A percentile compares a stretch with the other conserved stretches of the same genome.
Conservation (phyloP, 2,888 invertebrate species). For the Mimachlamys varia region DNA sequence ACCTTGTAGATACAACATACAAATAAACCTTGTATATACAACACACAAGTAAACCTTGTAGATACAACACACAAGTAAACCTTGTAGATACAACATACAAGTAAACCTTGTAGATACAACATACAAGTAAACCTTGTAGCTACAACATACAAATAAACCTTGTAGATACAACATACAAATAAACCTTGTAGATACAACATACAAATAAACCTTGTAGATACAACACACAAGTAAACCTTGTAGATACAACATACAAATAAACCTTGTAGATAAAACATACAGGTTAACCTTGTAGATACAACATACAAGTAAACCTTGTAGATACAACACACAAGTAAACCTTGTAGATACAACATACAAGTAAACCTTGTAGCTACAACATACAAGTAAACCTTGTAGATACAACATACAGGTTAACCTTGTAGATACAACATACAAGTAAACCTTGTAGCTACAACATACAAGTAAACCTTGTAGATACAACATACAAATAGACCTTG, state of each 20-base stretch:
- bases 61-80: too few species aligned
- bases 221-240: too few species aligned
- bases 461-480: not conserved
- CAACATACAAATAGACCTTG: constrained; percentile 82
- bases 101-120: not conserved
- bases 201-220: too few species aligned
- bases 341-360: not conserved
- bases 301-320: too few species aligned
- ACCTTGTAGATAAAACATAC: not conserved
- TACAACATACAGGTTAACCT: too few species aligned
- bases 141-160: too few species aligned
- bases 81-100: constrained; percentile 86
- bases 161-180: constrained; percentile 85
- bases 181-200: not conserved
- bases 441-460: constrained; percentile 88
- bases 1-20: constrained; percentile 87
- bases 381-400: not conserved
- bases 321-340: constrained; percentile 80
- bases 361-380: constrained; percentile 86
- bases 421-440: too few species aligned
- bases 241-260: constrained; percentile 83
- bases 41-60: too few species aligned
- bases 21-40: not conserved
- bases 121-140: too few species aligned
- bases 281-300: too few species aligned